These are phyloP conservation scores for Masnerella sp. DNA, from an alignment of 2,888 invertebrate species.

Conservation along the genomic window DNA sequence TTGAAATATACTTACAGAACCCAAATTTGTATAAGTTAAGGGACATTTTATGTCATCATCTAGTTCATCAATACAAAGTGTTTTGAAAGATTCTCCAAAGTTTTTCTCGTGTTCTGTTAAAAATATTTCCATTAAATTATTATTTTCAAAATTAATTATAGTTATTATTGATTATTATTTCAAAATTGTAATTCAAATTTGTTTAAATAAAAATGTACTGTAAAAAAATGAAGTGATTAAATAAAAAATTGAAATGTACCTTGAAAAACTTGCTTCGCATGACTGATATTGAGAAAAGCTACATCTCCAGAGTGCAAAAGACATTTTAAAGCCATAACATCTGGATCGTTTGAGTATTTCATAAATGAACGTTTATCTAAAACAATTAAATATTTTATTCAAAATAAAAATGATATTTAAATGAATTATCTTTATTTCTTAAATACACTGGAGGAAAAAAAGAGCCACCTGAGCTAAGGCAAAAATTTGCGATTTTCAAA, in stretches of 20 bases:
- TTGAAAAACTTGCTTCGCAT: conserved; percentile 80
- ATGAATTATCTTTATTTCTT: no score
- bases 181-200: no score
- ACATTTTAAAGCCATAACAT: conserved; percentile 77
- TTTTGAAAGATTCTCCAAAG: conserved; percentile 18
- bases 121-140: no score
- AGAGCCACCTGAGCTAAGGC: no score
- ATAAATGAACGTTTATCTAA: conserved; percentile 26
- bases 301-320: conserved; percentile 86
- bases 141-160: no score
- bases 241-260: conserved; percentile 75
- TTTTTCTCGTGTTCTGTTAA: conserved; percentile 31
- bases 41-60: conserved; percentile 64
- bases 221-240: not conserved
- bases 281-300: conserved; percentile 85
- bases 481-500: no score
- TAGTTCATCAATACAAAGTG: conserved; percentile 69
- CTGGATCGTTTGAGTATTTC: conserved; percentile 26
- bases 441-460: no score
- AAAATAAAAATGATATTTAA: no score
- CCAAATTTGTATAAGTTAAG: conserved; percentile 73
- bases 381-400: no score
- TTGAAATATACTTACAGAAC: no score
- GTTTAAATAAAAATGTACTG: no score
- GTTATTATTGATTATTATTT: no score